Base-by-base conservation (phyloP, 2,888 invertebrate species). In the Tanaodytes sp. region DNA sequence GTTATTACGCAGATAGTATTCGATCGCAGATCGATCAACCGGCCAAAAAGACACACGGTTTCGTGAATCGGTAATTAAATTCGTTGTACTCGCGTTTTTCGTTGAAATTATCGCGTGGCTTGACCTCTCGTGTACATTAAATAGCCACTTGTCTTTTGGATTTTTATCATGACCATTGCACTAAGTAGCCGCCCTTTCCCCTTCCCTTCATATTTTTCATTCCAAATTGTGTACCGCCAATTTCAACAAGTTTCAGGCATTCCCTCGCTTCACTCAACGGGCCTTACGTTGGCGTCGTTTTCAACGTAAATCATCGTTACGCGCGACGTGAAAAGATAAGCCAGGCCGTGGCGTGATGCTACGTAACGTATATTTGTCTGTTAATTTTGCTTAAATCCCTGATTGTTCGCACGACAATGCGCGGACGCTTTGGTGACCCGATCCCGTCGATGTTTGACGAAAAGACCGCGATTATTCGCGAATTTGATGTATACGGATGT, bases 1-100 rank as follows among this genome's bases (percentile, higher is more conserved):
- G 73, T 72, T 75, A 71, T 71, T 23, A 45, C 43, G 14, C 39
- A 27, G 45, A 45, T 69, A 72, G 46, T 40, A 46, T 52, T 52
- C 31, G 27, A 16, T 23, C 23, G 23, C 23, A 23, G 23, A 23
- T 23, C 5, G 8, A 23, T 8, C 8, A 23, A 23, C 23, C 23
- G 23, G 23, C 23, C 8, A 8, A 23, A 5, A 8, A n/a, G n/a
- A n/a, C n/a, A 23, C 23, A 27, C 18, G 45, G 39, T 46, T 57
- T 57, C 37, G 30, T 4, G 14, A 30, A 20, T 37, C 12, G 20
- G 12, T n/a, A 18, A 42, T 18, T n/a, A 18, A 37, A 37, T 37
- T 18, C 20, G 11, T 23, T 20, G 2, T 14, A 19, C 27, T 4
- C 23, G 14, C 20, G 14, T 57, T 39, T 54, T 54, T 18, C 27